Base-by-base conservation (phyloP, 2,888 invertebrate species). In the Dendrolimus houi region DNA sequence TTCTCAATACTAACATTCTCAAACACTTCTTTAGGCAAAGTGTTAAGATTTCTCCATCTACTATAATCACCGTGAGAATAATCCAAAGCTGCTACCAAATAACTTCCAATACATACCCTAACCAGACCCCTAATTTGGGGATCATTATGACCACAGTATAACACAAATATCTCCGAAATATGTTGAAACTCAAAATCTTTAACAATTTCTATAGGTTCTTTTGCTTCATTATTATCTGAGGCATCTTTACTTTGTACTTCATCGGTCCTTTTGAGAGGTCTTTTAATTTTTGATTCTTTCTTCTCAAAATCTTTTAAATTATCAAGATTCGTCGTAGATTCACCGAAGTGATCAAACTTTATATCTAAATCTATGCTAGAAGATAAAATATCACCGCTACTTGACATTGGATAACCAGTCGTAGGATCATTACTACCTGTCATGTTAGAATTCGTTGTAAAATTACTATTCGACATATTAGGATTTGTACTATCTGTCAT, bases 91-190 rank as follows among this genome's bases (percentile, higher is more conserved):
- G 94, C 83, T 57, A 91, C 91, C 64, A 96, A 82, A 74, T 95
- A 94, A 67, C 91, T 92, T 0, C 95, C 94, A 57, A 95, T 90
- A 65, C 96, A 87, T 8, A 93, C 85, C 60, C 95, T 92, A 0
- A 94, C 89, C 58, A 94, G 90, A 9, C 97, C 97, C 68, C 96
- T 91, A 52, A 97, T 91, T 75, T 97, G 96, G 0, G 96, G 97
- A 82, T 97, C 97, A 54, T 89, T 83, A 79, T 97, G 97, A 62
- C 91, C 86, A 52, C 93, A 92, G 64, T 94, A 94, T 47, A 95
- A 79, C 47, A 72, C 63, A 63, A 96, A 87, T 17, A 96, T 79
- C 77, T 97, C 97, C 9, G 92, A 91, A 64, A 97, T 87, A 68
- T 92, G 92, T 72, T 96, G 96, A 67, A 70, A 83, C 57, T 87